Evolutionary conservation across 1,140 invertebrate genomes (phyloP), one percentile per base, ranked within the genome.

Genomic region (Cepaea nemoralis): DNA sequence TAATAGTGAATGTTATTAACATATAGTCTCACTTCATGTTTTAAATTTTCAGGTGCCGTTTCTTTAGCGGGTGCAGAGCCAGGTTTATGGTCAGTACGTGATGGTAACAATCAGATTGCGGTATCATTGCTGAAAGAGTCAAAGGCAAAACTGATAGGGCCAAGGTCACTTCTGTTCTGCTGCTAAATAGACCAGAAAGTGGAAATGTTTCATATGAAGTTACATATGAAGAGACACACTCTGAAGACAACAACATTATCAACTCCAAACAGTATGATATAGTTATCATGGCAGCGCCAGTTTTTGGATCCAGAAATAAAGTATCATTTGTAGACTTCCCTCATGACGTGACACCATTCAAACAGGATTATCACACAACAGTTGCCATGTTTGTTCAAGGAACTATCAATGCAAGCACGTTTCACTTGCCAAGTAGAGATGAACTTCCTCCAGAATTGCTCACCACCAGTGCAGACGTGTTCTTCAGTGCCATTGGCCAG

Each of bases 71-170:
- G 93, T 35, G 91, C 92, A 5, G 91, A 91, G 71, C 86, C 87
- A 45, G 89, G 91, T 10, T 87, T 95, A 27, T 95, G 94, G 94
- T 89, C 93, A 24, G 92, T 95, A 22, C 90, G 93, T 85, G 93
- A 93, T 73, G 94, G 94, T 78, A 95, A 95, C 84, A 93, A 93
- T 86, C 79, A 90, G 84, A 91, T 95, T 82, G 89, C 92, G 3
- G 87, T 91, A 84, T 88, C 89, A 45, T 86, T 94, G 5, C 55
- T 93, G 10, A 84, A 91, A 79, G 85, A 87, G 50, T 91, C 92
- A 0, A 81, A 91, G 66, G 91, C 92, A 50, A 90, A 88, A 35
- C 80, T 93, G 33, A 86, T 93, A 50, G 86, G 70, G 87, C 84
- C 31, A 85, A 88, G 82, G 91, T 93, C 12, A 85, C 39, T 22